Base-by-base conservation (phyloP, 2,797 vertebrate species). In the Anabas testudineus region DNA sequence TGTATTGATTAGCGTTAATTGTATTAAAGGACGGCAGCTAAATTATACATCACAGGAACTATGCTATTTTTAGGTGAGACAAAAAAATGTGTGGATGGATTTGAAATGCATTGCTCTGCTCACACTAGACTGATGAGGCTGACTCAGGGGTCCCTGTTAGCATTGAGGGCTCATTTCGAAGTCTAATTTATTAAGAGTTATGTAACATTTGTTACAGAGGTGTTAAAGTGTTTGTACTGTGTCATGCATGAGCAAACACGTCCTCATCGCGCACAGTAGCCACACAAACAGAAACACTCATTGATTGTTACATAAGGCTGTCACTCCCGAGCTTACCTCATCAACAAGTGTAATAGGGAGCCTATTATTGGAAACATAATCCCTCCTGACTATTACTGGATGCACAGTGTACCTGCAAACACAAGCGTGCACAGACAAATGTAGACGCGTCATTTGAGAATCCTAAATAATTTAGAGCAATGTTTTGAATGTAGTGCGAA, bases 321-420 rank as follows among this genome's bases (percentile, higher is more conserved):
- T 67, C 73, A 53, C 21, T 65, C 60, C 26, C 39, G 34, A 66
- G 63, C 71, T 84, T 69, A 83, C 71, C 82, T 90, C 84, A 80
- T 71, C 67, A 56, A 10, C 71, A 63, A 67, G 71, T 83, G 67
- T 82, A 68, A 69, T 52, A 52, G 70, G 51, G 34, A 63, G 53
- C 34, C 82, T 91, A 91, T 91, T 90, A 66, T 74, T 85, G 64
- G 90, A 84, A 77, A 67, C 72, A 18, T 88, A 86, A 91, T 91
- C 87, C 36, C 1, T 24, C 28, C 45, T 73, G 70, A 74, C 58
- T 60, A 82, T 72, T 76, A 82, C 78, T 77, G 73, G 56, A 51
- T 72, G 34, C 30, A 15, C 60, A 43, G 47, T 46, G 53, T 46
- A 71, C 62, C 52, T 64, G 37, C 43, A 48, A 21, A 57, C 60